Base-by-base conservation (phyloP, 2,113 vertebrate genomes). In the Arenaria interpres region DNA sequence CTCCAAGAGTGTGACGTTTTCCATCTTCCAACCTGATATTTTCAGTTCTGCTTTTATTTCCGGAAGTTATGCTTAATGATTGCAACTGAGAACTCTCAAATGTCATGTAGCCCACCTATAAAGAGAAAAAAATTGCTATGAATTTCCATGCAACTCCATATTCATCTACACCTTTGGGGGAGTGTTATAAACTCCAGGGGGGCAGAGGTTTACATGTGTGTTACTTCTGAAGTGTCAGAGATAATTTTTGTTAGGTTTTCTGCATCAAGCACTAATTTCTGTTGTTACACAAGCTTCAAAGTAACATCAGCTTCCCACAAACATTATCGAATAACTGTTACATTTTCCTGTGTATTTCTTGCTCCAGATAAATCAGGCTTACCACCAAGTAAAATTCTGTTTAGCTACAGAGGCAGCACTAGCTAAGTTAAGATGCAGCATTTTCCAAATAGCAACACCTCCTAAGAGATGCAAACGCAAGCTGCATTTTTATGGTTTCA, bases 1-100 rank as follows among this genome's bases (percentile, higher is more conserved):
- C 89, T 81, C 85, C 37, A 89, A 98, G 96, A 4, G 98, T 99
- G 59, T 98, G 96, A 11, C 99, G 97, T 5, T n/a, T 2, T 80
- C 22, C 16, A 2, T 23, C 50, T 35, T 0, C 0, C 23, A 97
- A 46, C 0, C 0, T 0, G 24, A 97, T 4, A 3, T 0, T 0
- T 63, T 6, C 0, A 0, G 0, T 51, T 43, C 1, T 0, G 27
- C 0, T 27, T 25, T 4, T 1, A 46, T 0, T 50, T 69, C 14
- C 80, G 88, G 51, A 84, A 16, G 0, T 9, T 90, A 98, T 1
- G 1, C 0, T 1, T 41, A 97, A 1, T 27, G 33, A 25, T 10
- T n/a, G 6, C 73, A 95, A 10, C 33, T 25, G 10, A 18, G 72
- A 53, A n/a, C 60, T 14, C 19, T 93, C 23, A 66, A 97, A 85